A percentile compares a stretch with the other conserved stretches of the same genome.
Conservation (phyloP, 2,113 vertebrate species). For the Tyrannus savana region DNA sequence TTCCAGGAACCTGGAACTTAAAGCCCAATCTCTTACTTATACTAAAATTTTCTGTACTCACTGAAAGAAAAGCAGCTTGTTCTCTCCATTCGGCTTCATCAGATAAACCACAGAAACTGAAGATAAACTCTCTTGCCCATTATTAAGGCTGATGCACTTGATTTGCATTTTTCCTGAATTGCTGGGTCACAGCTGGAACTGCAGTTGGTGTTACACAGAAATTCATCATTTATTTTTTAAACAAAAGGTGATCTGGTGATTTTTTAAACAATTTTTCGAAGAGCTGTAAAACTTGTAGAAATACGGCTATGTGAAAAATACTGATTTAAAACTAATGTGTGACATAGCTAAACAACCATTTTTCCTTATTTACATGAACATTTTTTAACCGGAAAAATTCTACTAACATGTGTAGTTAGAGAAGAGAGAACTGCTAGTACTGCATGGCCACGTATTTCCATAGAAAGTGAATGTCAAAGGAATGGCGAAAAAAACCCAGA, state of each 20-base stretch:
- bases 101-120: neutral
- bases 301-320: neutral
- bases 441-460: neutral
- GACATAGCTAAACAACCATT: neutral
- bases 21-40: neutral
- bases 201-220: neutral
- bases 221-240: neutral
- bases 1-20: neutral
- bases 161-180: neutral
- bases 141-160: neutral
- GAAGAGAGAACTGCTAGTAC: neutral
- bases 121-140: neutral
- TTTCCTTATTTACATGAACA: neutral
- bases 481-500: neutral
- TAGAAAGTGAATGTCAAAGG: neutral
- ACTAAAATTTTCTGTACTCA: neutral
- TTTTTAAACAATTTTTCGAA: rapidly evolving
- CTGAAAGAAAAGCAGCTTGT: neutral
- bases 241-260: neutral
- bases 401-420: neutral
- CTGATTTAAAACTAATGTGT: neutral
- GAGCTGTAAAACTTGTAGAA: neutral
- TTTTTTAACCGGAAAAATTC: neutral
- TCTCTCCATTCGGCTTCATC: neutral
- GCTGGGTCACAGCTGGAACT: neutral